These are phyloP conservation scores for Mya arenaria DNA, from an alignment of 1,140 invertebrate species.

Conservation along the genomic window DNA sequence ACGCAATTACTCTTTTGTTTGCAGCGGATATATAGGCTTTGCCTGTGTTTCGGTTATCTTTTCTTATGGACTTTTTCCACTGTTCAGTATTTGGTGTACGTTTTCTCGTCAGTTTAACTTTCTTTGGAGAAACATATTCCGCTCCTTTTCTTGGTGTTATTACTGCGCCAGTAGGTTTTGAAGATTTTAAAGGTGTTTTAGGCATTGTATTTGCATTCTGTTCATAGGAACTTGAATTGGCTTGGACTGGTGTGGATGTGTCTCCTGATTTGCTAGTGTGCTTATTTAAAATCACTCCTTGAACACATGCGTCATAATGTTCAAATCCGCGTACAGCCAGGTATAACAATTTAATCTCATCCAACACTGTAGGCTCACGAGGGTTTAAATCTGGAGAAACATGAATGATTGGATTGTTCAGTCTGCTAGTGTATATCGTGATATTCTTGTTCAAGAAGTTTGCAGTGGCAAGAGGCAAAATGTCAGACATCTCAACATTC, in stretches of 20 bases:
- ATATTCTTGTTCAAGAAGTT: neutral
- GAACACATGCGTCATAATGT: too few species aligned
- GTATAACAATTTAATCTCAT: too few species aligned
- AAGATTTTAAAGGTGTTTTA: too few species aligned
- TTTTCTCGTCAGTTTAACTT: conserved; percentile 4
- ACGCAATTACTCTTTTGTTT: neutral
- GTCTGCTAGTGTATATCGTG: neutral
- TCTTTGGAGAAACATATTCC: conserved; percentile 5
- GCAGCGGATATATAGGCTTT: neutral
- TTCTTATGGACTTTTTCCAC: conserved; percentile 29
- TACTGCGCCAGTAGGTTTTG: too few species aligned
- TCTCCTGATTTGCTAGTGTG: too few species aligned
- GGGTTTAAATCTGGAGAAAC: neutral
- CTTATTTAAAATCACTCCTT: too few species aligned
- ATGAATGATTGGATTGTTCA: neutral
- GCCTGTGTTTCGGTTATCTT: neutral
- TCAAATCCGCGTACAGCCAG: too few species aligned
- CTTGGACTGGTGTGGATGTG: too few species aligned
- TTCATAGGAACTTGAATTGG: too few species aligned
- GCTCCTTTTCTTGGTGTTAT: conserved; percentile 15
- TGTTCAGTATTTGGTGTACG: conserved; percentile 9
- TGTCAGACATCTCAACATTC: conserved; percentile 3
- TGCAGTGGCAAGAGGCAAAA: neutral
- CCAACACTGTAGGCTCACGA: too few species aligned
- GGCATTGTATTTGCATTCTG: too few species aligned